Percentiles rank a stretch among this genome's conserved stretches.
Evolutionary conservation across 1,140 invertebrate genomes (phyloP).

Genomic region (Cephus cinctus): DNA sequence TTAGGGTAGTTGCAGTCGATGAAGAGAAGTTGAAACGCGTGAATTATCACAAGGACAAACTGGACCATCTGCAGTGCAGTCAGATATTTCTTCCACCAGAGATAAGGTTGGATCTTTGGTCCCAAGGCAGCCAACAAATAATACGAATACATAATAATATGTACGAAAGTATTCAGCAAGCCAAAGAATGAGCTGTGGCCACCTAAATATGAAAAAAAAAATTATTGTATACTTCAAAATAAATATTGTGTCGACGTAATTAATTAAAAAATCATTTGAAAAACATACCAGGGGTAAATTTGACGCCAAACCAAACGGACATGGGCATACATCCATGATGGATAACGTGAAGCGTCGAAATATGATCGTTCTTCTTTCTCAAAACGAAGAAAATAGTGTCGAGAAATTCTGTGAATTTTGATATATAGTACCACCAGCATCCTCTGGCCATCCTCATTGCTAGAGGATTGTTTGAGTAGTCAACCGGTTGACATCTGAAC

Average conservation of each 20-base stretch:
- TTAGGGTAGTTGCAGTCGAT: slow-evolving; percentile 83
- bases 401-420: slow-evolving; percentile 83
- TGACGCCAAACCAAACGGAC: slow-evolving; percentile 90
- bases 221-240: slow-evolving; percentile 5
- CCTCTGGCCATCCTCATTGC: slow-evolving; percentile 78
- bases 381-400: slow-evolving; percentile 88
- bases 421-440: slow-evolving; percentile 87
- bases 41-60: slow-evolving; percentile 76
- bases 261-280: not conserved
- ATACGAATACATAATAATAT: slow-evolving; percentile 90
- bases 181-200: slow-evolving; percentile 80
- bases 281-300: slow-evolving; percentile 78
- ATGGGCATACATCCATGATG: slow-evolving; percentile 92
- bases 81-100: slow-evolving; percentile 95
- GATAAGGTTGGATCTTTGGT: slow-evolving; percentile 78
- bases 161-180: slow-evolving; percentile 85
- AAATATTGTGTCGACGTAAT: not conserved
- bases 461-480: slow-evolving; percentile 74
- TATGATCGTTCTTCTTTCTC: slow-evolving; percentile 82
- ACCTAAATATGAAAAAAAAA: slow-evolving; percentile 53
- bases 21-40: slow-evolving; percentile 82
- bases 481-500: slow-evolving; percentile 87
- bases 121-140: slow-evolving; percentile 86
- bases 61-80: slow-evolving; percentile 86
- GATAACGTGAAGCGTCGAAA: slow-evolving; percentile 85